Evolutionary conservation across 2,888 invertebrate species (phyloP).

Genomic region (Coremacera marginata): DNA sequence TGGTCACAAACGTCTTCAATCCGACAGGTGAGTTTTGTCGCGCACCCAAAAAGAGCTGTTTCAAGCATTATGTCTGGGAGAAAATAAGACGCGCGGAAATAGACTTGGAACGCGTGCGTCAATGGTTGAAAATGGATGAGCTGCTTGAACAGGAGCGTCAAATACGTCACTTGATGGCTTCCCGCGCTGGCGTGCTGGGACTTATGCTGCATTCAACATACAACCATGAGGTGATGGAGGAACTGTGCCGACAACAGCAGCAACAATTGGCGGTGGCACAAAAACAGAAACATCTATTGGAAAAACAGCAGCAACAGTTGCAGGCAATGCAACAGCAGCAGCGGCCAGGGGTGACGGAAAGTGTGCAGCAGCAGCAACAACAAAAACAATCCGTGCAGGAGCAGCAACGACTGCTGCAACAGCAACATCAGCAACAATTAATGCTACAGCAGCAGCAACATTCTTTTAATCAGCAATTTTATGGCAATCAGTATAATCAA

Average conservation of each 20-base stretch:
- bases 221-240: conserved; percentile 91
- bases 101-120: conserved; percentile 90
- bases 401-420: conserved; percentile 9
- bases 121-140: conserved; percentile 95
- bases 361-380: neutral
- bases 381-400: neutral
- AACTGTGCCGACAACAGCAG: conserved; percentile 70
- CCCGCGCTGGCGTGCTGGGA: conserved; percentile 91
- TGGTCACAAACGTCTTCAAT: conserved; percentile 86
- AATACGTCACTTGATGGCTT: conserved; percentile 79
- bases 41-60: conserved; percentile 90
- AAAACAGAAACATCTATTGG: conserved; percentile 46
- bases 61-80: conserved; percentile 95
- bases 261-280: conserved; percentile 58
- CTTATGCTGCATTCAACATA: conserved; percentile 97
- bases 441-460: conserved; percentile 36
- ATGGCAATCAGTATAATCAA: neutral
- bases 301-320: conserved; percentile 45
- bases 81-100: conserved; percentile 93
- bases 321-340: conserved; percentile 38
- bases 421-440: conserved; percentile 29
- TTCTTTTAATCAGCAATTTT: neutral
- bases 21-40: conserved; percentile 88
- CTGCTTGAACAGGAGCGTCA: conserved; percentile 93
- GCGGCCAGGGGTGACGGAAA: neutral